Percentiles rank a stretch among this genome's conserved stretches.
These are phyloP conservation scores for Idaea straminata DNA, from an alignment of 2,888 invertebrate species.

Conservation along the genomic window DNA sequence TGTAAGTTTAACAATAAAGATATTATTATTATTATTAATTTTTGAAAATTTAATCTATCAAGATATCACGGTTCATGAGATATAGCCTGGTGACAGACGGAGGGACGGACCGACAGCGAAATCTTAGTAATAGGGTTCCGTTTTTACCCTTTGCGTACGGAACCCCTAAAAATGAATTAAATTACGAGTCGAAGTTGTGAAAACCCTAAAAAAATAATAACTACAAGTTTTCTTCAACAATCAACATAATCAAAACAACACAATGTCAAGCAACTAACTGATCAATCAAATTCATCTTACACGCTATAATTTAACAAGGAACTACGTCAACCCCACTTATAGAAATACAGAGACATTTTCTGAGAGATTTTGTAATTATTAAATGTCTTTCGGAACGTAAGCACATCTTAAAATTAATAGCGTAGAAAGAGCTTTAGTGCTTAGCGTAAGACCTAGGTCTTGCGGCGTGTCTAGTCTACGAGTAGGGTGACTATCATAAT, in stretches of 20 bases:
- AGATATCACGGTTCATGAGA: no score
- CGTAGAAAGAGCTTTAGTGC: constrained; percentile 18
- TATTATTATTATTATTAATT: no score
- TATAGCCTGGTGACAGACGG: no score
- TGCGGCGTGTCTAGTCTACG: constrained; percentile 23
- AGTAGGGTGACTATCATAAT: constrained; percentile 14
- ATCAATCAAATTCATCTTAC: background rate
- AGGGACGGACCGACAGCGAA: no score
- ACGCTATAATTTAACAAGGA: background rate
- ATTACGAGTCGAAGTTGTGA: no score
- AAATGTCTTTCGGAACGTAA: constrained; percentile 7
- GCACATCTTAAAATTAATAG: constrained; percentile 16
- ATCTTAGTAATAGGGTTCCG: no score
- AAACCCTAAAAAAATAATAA: no score
- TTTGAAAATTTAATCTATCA: no score
- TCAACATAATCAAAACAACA: background rate
- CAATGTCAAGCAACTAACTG: background rate
- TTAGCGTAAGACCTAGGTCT: constrained; percentile 24
- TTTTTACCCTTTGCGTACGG: no score
- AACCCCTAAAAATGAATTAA: no score
- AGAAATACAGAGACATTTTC: background rate
- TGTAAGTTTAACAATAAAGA: no score
- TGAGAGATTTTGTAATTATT: constrained; percentile 2
- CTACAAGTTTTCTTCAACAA: background rate
- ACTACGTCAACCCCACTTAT: background rate